Evolutionary conservation across 2,797 vertebrate genomes (phyloP), one percentile per base, ranked within the genome.

Genomic region (Microctenopoma stevenorrisi): DNA sequence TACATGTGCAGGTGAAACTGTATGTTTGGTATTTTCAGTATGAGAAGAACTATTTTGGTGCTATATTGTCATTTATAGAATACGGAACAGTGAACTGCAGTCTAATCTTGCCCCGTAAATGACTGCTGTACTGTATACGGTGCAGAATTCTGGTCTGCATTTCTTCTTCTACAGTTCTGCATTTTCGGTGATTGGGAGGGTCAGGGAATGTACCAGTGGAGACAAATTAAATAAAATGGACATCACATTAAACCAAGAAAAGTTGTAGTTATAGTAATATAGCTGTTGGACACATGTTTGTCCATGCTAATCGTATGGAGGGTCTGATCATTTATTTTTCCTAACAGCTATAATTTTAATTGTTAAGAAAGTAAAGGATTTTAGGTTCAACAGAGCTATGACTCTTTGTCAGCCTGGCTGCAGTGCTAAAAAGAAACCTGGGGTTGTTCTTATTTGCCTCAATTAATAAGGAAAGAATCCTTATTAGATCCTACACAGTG

Each of bases 191-290:
- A 61, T 44, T 68, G 37, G 43, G 16, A 51, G 28, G 30, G 25
- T 10, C 40, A 68, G 33, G 33, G 42, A 2, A 66, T 58, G 52
- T 35, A 22, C 22, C 22, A 55, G 30, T 44, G 28, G 7, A 42
- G 61, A 74, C 57, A 68, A 72, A 77, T 72, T 1, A 63, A 35
- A 64, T 26, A 18, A 18, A 18, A 64, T 53, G 5, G n/a, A 28
- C 14, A 35, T 51, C 46, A 40, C 26, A 57, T 55, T 49, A 58
- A 43, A 62, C 1, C 44, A 43, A 1, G n/a, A 61, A 38, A 44
- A 63, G 52, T 68, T 56, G 37, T 60, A 22, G 22, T 22, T 22
- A 22, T 22, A 22, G 22, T 22, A 22, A 22, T 22, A 22, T 22
- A 22, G 22, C 22, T 22, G 22, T 22, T 22, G 22, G 22, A 22